These are phyloP conservation scores for Lophura nycthemera DNA, from an alignment of 2,113 vertebrate species.

Conservation along the genomic window DNA sequence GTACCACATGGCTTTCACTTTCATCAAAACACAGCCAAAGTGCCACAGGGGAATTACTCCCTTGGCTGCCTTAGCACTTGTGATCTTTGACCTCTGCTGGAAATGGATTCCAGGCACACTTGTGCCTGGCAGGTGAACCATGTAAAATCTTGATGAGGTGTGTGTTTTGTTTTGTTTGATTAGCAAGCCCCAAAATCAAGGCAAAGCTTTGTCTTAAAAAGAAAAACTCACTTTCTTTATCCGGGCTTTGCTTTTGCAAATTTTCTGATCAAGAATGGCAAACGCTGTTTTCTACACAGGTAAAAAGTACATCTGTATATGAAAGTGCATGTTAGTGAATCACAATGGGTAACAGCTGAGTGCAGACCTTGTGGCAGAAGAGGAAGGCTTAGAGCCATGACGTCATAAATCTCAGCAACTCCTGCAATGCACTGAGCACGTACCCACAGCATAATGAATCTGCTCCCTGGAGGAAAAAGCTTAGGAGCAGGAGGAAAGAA, in stretches of 20 bases:
- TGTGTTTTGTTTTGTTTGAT: constrained; percentile 57
- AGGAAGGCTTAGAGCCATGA: constrained; percentile 55
- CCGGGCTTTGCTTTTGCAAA: not conserved
- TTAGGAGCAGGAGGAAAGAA: constrained; percentile 65
- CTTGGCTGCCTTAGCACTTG: constrained; percentile 26
- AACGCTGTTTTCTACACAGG: not conserved
- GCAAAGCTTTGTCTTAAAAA: not conserved
- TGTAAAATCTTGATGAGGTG: constrained; percentile 66
- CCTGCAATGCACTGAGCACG: constrained; percentile 12
- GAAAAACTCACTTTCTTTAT: not conserved
- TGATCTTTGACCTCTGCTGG: constrained; percentile 57
- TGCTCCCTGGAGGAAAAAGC: constrained; percentile 61
- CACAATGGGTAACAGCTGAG: constrained; percentile 12
- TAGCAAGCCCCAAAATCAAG: constrained; percentile 16
- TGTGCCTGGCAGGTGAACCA: constrained; percentile 56
- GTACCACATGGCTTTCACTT: constrained; percentile 61
- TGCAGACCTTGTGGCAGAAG: constrained; percentile 29
- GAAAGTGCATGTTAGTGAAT: not conserved
- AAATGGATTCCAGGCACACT: constrained; percentile 70
- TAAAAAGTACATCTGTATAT: not conserved
- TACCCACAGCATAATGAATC: constrained; percentile 34
- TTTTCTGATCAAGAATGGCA: constrained; percentile 22
- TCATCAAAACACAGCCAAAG: constrained; percentile 66
- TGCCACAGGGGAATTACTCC: constrained; percentile 54
- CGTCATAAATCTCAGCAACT: constrained; percentile 61